Percentiles rank a stretch among this genome's conserved stretches.
These are phyloP conservation scores for Mustela erminea DNA, from an alignment of 2,797 vertebrate genomes.

Conservation along the genomic window DNA sequence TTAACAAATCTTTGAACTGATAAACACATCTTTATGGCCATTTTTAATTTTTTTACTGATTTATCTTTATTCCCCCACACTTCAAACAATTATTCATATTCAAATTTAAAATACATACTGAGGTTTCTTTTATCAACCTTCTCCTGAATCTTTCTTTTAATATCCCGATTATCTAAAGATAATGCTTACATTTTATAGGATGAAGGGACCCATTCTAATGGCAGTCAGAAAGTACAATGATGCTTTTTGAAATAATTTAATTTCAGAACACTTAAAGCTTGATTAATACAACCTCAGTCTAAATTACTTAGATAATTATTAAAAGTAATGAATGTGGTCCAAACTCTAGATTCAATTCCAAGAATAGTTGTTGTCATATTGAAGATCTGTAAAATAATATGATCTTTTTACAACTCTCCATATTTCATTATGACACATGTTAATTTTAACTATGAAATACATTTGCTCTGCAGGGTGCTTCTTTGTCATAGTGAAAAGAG, in stretches of 20 bases:
- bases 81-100: background rate
- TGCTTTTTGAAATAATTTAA: background rate
- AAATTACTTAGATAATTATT: background rate
- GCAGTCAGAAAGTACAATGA: background rate
- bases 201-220: background rate
- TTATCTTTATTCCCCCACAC: background rate
- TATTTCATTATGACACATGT: background rate
- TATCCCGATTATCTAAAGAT: background rate
- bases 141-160: background rate
- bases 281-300: background rate
- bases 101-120: background rate
- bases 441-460: background rate
- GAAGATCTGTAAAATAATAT: background rate
- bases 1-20: background rate
- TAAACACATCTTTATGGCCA: background rate
- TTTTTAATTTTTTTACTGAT: background rate
- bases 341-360: background rate
- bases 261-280: constrained; percentile 17
- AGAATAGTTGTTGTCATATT: background rate
- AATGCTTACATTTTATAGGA: background rate
- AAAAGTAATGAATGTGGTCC: background rate
- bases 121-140: background rate
- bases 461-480: background rate
- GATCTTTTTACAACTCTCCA: background rate
- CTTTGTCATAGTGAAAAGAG: background rate